Base-by-base conservation (phyloP, 2,113 vertebrate species). In the Taxidea taxus region DNA sequence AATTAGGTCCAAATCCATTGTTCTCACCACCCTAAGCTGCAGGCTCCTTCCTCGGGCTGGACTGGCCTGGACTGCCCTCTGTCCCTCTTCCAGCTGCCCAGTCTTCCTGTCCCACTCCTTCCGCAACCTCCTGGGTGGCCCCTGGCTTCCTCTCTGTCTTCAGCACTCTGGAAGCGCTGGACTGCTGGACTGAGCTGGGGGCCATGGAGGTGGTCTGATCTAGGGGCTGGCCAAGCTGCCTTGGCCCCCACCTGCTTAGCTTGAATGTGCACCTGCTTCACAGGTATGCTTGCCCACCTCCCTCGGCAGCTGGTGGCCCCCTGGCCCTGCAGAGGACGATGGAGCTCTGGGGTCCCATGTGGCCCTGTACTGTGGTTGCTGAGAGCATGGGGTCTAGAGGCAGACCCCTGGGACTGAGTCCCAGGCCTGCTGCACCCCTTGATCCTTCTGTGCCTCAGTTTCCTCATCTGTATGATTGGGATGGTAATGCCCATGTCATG, bases 401-500 rank as follows among this genome's bases (percentile, higher is more conserved):
- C 44, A 72, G 62, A 39, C 8, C 39, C 29, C 13, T 7, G 18
- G 80, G 34, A 31, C 7, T 2, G 14, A 78, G 78, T 80, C 44
- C 42, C n/a, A 49, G 37, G 51, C 64, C 75, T 49, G 4, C 10
- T 29, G 10, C 13, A 39, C n/a, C 25, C 31, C 80, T 74, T 37
- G 23, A 49, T 75, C 42, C 39, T 9, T 47, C 29, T 66, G 29
- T 75, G 83, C 54, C 74, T 89, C 66, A 20, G 27, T 42, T 51
- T 91, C 29, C 34, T 47, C 62, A 5, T 85, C 77, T 85, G 25
- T 56, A 21, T 42, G 15, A 62, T 75, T 81, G 74, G 47, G 20
- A 23, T 51, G 21, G 27, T 82, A 5, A 56, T 42, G 39, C 5
- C 9, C 10, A 27, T 0, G 0, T 34, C 64, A 27, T 20, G 47